phyloP scores from a whole-genome alignment of 2,888 invertebrate genomes.

The Zygaena filipendulae region DNA sequence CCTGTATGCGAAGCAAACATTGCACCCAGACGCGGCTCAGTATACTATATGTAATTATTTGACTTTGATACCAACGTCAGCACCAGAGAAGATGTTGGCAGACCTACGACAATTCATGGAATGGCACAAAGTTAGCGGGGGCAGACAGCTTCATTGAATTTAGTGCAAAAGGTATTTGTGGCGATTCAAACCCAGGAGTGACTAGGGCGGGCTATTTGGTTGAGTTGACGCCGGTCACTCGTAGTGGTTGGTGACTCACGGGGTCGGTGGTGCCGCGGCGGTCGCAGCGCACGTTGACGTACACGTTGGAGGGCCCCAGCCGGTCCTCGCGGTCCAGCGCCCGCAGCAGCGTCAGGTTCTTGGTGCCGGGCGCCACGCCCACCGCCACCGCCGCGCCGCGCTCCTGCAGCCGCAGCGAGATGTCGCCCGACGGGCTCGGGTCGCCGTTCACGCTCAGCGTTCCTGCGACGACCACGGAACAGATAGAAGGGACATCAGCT shows the following conservation, averaged over 20 bases:
- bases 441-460: conserved; percentile 84
- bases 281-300: conserved; percentile 88
- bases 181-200: neutral
- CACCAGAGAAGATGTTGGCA: too few species aligned
- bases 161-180: too few species aligned
- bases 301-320: conserved; percentile 85
- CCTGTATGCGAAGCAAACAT: too few species aligned
- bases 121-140: neutral
- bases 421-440: conserved; percentile 79
- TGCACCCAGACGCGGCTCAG: too few species aligned
- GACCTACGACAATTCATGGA: neutral
- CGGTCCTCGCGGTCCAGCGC: conserved; percentile 87
- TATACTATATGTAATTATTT: too few species aligned
- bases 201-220: too few species aligned
- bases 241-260: conserved; percentile 50
- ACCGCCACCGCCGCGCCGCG: conserved; percentile 81
- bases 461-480: conserved; percentile 45
- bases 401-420: conserved; percentile 82
- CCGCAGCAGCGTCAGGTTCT: conserved; percentile 82
- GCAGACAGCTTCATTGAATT: neutral
- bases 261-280: conserved; percentile 81
- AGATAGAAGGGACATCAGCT: too few species aligned
- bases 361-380: conserved; percentile 78
- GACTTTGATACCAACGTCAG: too few species aligned
- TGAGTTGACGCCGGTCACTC: too few species aligned